Conservation (phyloP, 1,140 invertebrate genomes). For the Drosophila burlai region DNA sequence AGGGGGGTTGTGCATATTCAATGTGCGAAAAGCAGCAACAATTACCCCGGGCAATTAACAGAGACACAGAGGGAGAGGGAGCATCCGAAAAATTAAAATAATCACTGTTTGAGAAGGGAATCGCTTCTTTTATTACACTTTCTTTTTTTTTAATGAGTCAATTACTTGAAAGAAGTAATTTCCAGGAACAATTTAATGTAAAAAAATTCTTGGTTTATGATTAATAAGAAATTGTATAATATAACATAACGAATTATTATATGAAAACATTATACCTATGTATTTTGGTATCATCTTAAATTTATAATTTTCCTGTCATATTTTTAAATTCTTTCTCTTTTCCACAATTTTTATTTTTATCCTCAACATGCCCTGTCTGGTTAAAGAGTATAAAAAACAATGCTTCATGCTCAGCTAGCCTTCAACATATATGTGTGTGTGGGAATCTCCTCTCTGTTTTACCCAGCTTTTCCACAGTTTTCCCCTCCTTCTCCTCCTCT, state of each 20-base stretch:
- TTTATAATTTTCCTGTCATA: no score
- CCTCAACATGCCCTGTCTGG: not conserved
- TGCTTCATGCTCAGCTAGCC: constrained; percentile 19
- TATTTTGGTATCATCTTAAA: no score
- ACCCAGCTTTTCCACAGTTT: constrained; percentile 23
- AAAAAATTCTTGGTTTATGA: accelerated
- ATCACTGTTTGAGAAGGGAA: not conserved
- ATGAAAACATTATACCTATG: no score
- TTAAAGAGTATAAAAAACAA: constrained; percentile 12
- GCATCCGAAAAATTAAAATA: constrained; percentile 30
- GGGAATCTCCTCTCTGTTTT: not conserved
- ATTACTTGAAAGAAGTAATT: not conserved
- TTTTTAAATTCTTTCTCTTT: not conserved
- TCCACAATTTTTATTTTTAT: accelerated
- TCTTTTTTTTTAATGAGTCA: not conserved
- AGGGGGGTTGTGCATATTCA: constrained; percentile 36
- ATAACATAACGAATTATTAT: no score
- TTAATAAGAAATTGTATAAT: no score
- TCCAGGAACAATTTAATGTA: not conserved
- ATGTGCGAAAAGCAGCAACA: constrained; percentile 53
- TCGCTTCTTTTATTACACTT: not conserved
- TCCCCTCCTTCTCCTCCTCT: not conserved
- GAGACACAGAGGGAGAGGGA: constrained; percentile 20
- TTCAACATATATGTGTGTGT: constrained; percentile 34
- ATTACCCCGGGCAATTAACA: constrained; percentile 71